Evolutionary conservation across 2,888 invertebrate genomes (phyloP), one percentile per base, ranked within the genome.

Genomic region (Hofmannophila pseudospretella): DNA sequence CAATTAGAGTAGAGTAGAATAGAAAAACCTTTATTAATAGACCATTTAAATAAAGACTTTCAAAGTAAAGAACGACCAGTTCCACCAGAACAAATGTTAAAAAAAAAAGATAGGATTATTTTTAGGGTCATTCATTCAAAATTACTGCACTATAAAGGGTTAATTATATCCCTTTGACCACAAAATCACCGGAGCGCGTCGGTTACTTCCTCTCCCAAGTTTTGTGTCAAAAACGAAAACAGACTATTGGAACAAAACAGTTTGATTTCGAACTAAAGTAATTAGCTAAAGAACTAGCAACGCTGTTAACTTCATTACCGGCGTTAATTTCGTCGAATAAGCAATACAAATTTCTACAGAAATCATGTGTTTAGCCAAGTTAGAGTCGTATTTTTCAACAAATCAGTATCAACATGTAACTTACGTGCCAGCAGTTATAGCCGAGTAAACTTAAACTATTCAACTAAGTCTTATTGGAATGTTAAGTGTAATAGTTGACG

Each of bases 401-500:
- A 26, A 26, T 10, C 4, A 4, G 10, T 10, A 26, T 3, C 12
- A n/a, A n/a, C n/a, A n/a, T n/a, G 10, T 32, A 13, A 23, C 23
- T 32, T 32, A 32, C 32, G 12, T 32, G 32, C 11, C n/a, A 3
- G 14, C 8, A 1, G 2, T n/a, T 11, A 5, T 28, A 28, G 11
- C 3, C 9, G 12, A 4, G n/a, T 7, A 1, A 30, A 16, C 10
- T 30, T 14, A 30, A 27, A 27, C 27, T 27, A 27, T 27, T 16
- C 16, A 16, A 16, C 44, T 48, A 45, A 41, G 42, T 42, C n/a
- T 51, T 37, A 22, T 36, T 23, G 34, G 30, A 33, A 40, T 36
- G 36, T 34, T 32, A 38, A 29, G 14, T 36, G 35, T 40, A 22
- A 32, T 14, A 25, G 47, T 56, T 44, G 55, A 81, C 81, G 72